phyloP scores from a whole-genome alignment of 2,888 invertebrate genomes.

The Leucoma salicis region DNA sequence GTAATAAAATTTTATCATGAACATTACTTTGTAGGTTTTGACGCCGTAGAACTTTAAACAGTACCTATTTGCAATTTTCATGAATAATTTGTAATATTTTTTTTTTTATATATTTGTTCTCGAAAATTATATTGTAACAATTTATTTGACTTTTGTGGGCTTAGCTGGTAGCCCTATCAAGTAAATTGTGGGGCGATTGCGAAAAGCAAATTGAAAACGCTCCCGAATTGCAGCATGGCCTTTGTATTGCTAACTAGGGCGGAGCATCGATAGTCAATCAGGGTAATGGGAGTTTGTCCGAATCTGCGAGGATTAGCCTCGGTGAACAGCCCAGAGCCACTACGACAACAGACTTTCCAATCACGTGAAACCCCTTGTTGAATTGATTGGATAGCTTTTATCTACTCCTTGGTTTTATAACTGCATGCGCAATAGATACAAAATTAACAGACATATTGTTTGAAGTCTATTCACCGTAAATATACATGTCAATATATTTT shows the following conservation, averaged over 20 bases:
- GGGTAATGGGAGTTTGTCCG: conserved; percentile 72
- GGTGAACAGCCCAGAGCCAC: conserved; percentile 46
- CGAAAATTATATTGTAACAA: not conserved
- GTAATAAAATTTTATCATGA: not conserved
- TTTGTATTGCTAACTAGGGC: conserved; percentile 73
- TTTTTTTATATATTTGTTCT: too few relatives aligned
- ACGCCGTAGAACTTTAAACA: too few relatives aligned
- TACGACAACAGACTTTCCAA: conserved; percentile 49
- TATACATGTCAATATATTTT: too few relatives aligned
- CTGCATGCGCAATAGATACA: too few relatives aligned
- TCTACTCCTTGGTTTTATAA: conserved; percentile 19
- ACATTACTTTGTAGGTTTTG: not conserved
- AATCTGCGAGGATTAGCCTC: conserved; percentile 70
- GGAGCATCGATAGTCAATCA: conserved; percentile 73
- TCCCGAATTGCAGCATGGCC: conserved; percentile 60
- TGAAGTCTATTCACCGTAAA: too few relatives aligned
- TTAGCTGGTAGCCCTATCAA: conserved; percentile 42
- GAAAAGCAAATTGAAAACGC: conserved; percentile 75
- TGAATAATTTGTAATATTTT: too few relatives aligned
- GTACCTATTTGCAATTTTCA: too few relatives aligned
- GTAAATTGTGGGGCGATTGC: conserved; percentile 65
- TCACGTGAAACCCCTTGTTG: conserved; percentile 50
- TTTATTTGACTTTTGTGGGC: conserved; percentile 20
- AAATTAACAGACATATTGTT: too few relatives aligned
- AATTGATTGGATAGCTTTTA: conserved; percentile 52